Conservation (phyloP, 1,140 invertebrate genomes). For the Eriocheir sinensis region DNA sequence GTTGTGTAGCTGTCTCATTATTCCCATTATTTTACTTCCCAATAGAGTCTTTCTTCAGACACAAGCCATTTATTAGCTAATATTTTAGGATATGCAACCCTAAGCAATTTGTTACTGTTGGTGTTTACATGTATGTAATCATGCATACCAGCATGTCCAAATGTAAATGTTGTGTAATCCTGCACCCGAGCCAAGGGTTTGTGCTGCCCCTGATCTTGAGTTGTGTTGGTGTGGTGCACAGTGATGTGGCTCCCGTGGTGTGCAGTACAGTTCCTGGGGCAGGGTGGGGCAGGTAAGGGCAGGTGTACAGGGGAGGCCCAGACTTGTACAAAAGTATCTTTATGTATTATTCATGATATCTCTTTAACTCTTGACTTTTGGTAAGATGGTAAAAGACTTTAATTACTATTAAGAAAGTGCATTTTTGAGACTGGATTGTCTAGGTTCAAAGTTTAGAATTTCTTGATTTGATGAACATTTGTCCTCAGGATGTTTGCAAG, state of each 20-base stretch:
- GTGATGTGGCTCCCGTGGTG: neutral
- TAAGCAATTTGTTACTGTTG: constrained; percentile 15
- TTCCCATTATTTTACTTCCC: constrained; percentile 1
- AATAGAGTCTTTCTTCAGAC: neutral
- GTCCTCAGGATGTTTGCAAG: neutral
- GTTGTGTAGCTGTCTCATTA: constrained; percentile 57
- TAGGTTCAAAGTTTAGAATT: neutral
- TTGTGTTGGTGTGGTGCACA: neutral
- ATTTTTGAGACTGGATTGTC: neutral
- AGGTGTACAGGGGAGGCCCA: neutral
- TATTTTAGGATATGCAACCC: neutral
- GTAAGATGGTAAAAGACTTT: constrained; percentile 26
- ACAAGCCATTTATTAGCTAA: too few relatives aligned
- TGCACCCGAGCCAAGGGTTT: neutral
- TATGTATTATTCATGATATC: neutral
- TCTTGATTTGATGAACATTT: neutral
- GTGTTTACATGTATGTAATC: neutral
- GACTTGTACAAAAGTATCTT: constrained; percentile 7
- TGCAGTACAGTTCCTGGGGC: neutral
- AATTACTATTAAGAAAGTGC: neutral
- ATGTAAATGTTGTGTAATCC: constrained; percentile 13
- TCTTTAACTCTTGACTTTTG: neutral
- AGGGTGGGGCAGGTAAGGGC: neutral
- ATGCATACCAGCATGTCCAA: constrained; percentile 12
- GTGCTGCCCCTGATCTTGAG: neutral